phyloP scores from a whole-genome alignment of 2,888 invertebrate genomes.

The Pyralis farinalis region DNA sequence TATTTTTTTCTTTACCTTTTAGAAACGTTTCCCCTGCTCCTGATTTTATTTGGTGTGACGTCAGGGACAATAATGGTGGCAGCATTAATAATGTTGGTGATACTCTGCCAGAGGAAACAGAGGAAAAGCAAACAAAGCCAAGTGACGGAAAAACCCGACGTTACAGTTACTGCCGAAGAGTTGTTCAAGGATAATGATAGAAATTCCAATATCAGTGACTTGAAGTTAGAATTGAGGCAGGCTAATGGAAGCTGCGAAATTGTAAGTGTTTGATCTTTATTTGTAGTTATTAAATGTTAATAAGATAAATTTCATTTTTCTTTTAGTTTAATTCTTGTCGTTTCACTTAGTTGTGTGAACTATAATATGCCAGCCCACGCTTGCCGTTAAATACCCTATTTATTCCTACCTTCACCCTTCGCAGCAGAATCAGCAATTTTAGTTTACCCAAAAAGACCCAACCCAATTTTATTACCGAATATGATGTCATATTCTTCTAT shows the following conservation, averaged over 20 bases:
- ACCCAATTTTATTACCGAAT: no score
- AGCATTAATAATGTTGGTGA: constrained; percentile 90
- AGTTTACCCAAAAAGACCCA: no score
- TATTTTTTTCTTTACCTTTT: constrained; percentile 41
- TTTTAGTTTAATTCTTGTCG: no score
- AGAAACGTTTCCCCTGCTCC: constrained; percentile 89
- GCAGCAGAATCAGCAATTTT: no score
- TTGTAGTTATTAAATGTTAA: no score
- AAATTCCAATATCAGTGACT: constrained; percentile 95
- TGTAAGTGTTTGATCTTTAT: constrained; percentile 76
- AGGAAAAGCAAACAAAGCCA: constrained; percentile 76
- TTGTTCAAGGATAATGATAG: constrained; percentile 90
- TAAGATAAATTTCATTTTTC: not conserved
- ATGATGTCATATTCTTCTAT: no score
- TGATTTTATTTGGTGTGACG: constrained; percentile 92
- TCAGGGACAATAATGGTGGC: constrained; percentile 93
- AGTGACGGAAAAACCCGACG: constrained; percentile 81
- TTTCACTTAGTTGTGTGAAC: no score
- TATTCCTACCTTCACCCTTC: no score
- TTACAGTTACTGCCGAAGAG: constrained; percentile 70
- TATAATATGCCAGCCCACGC: no score
- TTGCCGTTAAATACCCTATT: no score
- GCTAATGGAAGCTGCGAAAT: constrained; percentile 90
- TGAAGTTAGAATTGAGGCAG: constrained; percentile 93
- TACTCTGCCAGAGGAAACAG: constrained; percentile 87